Evolutionary conservation across 2,113 vertebrate genomes (phyloP).

Genomic region (Carollia perspicillata): DNA sequence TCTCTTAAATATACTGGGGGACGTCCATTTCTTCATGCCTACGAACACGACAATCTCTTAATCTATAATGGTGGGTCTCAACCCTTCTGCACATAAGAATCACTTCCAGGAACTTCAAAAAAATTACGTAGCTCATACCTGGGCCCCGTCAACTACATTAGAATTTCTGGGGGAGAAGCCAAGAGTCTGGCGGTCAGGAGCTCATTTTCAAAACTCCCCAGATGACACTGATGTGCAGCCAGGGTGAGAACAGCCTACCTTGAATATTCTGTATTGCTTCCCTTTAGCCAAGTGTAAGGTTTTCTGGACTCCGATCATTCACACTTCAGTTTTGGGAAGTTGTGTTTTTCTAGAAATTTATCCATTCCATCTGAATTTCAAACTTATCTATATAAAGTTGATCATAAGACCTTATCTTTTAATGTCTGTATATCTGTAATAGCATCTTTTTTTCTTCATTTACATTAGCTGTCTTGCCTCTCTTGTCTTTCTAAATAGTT

Average conservation of each 20-base stretch:
- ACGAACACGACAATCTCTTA: not conserved
- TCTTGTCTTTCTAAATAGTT: slow-evolving; percentile 1
- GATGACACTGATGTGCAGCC: not conserved
- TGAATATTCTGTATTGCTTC: not conserved
- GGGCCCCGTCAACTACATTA: not conserved
- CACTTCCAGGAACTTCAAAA: not conserved
- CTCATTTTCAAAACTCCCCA: not conserved
- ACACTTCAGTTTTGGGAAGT: not conserved
- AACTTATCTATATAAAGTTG: not conserved
- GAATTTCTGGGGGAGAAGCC: not conserved
- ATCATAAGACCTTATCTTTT: not conserved
- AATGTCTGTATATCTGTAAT: not conserved
- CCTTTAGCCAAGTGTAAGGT: not conserved
- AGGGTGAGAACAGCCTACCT: not conserved
- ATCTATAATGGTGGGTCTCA: not conserved
- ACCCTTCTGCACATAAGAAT: not conserved
- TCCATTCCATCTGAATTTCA: not conserved
- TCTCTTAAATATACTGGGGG: not conserved
- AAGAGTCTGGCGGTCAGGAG: not conserved
- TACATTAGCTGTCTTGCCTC: not conserved
- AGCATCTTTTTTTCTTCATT: not conserved
- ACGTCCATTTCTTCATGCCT: not conserved
- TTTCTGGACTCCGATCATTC: not conserved
- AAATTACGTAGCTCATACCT: not conserved
- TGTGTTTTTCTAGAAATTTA: not conserved